phyloP scores from a whole-genome alignment of 2,113 vertebrate genomes.

The Malurus elegans region DNA sequence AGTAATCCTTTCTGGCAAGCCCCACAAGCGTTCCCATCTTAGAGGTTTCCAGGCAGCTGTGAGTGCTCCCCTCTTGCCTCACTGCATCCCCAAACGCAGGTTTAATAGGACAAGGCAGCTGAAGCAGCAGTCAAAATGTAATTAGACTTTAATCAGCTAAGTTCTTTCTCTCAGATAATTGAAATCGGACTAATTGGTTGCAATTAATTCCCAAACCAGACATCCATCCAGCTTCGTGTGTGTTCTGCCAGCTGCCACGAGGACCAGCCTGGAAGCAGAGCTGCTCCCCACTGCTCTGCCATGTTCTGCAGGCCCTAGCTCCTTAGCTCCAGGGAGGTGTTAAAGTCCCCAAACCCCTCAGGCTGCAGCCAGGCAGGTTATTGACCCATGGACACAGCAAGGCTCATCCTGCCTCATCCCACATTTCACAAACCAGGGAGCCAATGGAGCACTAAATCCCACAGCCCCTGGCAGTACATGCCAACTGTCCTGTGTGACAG shows the following conservation, averaged over 20 bases:
- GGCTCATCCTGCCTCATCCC: background rate
- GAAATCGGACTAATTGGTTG: slow-evolving; percentile 35
- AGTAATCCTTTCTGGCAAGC: background rate
- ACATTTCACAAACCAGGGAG: background rate
- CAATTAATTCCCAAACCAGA: slow-evolving; percentile 1
- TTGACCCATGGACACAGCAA: background rate
- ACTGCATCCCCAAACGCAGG: background rate
- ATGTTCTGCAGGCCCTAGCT: background rate
- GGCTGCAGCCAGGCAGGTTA: background rate
- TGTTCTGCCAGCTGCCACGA: background rate
- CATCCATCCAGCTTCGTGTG: background rate
- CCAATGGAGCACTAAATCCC: background rate
- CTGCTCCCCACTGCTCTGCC: background rate
- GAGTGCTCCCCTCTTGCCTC: background rate
- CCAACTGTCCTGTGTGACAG: background rate
- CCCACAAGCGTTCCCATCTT: background rate
- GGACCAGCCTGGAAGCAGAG: background rate
- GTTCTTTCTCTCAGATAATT: slow-evolving; percentile 37
- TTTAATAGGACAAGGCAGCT: slow-evolving; percentile 35
- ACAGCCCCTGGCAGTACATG: background rate
- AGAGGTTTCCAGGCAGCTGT: background rate
- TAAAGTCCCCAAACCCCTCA: background rate
- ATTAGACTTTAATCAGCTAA: slow-evolving; percentile 50
- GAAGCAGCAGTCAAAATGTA: slow-evolving; percentile 32
- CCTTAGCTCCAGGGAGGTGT: background rate